Base-by-base conservation (phyloP, 2,888 invertebrate genomes). In the Prosopocoilus inquinatus region DNA sequence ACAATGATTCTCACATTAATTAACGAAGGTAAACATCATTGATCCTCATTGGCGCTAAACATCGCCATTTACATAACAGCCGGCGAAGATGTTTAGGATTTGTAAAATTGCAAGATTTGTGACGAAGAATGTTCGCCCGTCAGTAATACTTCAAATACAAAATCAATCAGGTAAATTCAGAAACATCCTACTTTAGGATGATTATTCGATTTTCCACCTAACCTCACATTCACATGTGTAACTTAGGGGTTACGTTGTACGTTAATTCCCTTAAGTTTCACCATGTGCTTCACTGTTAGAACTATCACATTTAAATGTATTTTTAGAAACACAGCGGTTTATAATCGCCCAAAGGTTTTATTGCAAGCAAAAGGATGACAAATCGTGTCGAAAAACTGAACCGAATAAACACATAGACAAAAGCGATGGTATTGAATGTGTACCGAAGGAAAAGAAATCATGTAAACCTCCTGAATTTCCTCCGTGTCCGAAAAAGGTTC, bases 31-130 rank as follows among this genome's bases (percentile, higher is more conserved):
- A 39, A 28, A 11, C 15, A 35, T 12, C 50, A 41, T 41, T 50
- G 38, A 48, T 13, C 13, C 33, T n/a, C 48, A 20, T 47, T 35
- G 15, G 47, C n/a, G 33, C 13, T 32, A 15, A 16, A 15, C 49
- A 39, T 49, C 57, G 49, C 50, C 53, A 50, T 53, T 64, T 61
- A 63, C 62, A 55, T 61, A 63, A 62, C 56, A 45, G 54, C 61
- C 63, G 60, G 65, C 57, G 48, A 60, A 62, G 62, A 65, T 65
- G 65, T 62, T 64, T 46, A 56, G 64, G 49, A 55, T 64, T 33
- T 38, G 41, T 50, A 57, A 60, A 59, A 51, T 64, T 33, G 57
- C 56, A 39, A 59, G 51, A 53, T 45, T 57, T 46, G 50, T 59
- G 15, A 55, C 53, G 50, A 61, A 57, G 56, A 49, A 57, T 36